Evolutionary conservation across 2,113 vertebrate genomes (phyloP), one percentile per base, ranked within the genome.

Genomic region (Leucopsar rothschildi): DNA sequence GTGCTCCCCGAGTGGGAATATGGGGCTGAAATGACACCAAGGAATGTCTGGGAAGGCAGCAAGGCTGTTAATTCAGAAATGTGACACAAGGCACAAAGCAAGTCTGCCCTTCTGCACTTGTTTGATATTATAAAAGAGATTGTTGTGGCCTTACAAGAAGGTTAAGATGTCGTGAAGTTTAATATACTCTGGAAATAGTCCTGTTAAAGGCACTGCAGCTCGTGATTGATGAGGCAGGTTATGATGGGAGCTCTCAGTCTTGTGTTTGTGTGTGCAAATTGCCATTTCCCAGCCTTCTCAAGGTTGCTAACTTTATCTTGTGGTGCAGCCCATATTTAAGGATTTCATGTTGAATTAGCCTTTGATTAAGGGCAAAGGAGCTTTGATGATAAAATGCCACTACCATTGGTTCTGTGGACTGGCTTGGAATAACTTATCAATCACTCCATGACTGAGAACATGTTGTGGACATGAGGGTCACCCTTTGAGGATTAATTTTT

Each of bases 161-260:
- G 95, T 90, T 93, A 96, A 95, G 68, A 94, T 92, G 84, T 92
- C 71, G 82, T 85, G 86, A 76, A 33, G 88, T 94, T 96, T 95
- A 97, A 96, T 82, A 83, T 10, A 93, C 68, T 89, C 82, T 80
- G 91, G 76, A 92, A 95, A 83, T 20, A 61, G 93, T 55, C 55
- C 84, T 75, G 78, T 71, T 86, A 40, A 79, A 93, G 83, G 66
- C 56, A 17, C 84, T 81, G 87, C 65, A 73, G 65, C 73, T 40
- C 3, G 35, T 93, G 93, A 95, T 91, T 89, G 96, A 95, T 91
- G 96, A 77, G 86, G 84, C 88, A 52, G 59, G 87, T 82, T 96
- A 91, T 73, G 90, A 91, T 88, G 95, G 88, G 40, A 42, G 71
- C 68, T 94, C 83, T 82, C 65, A 93, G 92, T 96, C 94, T 76